Percentiles rank a stretch among this genome's conserved stretches.
phyloP scores from a whole-genome alignment of 2,113 vertebrate species.

The Pluvialis apricaria region DNA sequence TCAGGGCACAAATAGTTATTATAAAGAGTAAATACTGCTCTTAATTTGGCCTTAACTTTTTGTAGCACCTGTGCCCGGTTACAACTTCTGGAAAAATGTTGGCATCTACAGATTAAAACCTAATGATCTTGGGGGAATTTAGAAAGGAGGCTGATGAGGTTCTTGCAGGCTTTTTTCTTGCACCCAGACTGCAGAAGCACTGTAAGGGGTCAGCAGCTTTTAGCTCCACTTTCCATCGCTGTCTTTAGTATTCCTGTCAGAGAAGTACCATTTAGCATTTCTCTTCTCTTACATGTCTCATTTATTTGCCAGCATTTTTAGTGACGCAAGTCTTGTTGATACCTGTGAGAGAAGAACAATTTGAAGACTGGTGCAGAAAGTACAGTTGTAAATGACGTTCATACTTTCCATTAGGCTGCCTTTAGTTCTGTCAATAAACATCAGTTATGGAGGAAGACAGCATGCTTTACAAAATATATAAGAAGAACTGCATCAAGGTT shows the following conservation, averaged over 20 bases:
- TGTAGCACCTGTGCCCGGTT: neutral
- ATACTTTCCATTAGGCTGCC: neutral
- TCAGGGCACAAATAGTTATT: neutral
- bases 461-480: neutral
- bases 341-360: neutral
- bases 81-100: neutral
- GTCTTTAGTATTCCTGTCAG: neutral
- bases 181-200: accelerated
- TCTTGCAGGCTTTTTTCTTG: neutral
- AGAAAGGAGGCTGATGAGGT: neutral
- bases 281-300: neutral
- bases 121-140: neutral
- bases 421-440: neutral
- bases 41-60: neutral
- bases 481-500: neutral
- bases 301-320: neutral
- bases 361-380: neutral
- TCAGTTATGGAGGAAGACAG: neutral
- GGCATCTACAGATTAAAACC: neutral
- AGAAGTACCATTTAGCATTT: neutral
- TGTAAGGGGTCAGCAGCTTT: neutral
- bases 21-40: neutral
- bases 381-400: neutral
- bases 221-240: neutral
- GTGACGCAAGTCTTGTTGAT: neutral